A percentile compares a stretch with the other conserved stretches of the same genome.
phyloP scores from a whole-genome alignment of 1,140 invertebrate genomes.

The Leptoteleia sp. region DNA sequence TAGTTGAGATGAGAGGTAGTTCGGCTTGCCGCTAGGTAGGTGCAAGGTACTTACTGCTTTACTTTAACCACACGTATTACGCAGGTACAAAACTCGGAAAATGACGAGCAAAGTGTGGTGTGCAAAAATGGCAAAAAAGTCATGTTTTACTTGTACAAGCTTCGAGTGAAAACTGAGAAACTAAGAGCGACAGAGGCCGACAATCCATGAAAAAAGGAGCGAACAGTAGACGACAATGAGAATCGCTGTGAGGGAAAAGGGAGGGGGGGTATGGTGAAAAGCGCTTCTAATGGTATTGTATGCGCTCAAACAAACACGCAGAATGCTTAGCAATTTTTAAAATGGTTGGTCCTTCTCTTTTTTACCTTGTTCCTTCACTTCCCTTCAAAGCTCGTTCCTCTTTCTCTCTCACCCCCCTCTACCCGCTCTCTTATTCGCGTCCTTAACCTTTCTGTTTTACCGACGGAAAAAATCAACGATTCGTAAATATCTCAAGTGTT shows the following conservation, averaged over 20 bases:
- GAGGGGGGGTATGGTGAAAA: constrained; percentile 64
- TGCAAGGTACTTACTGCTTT: constrained; percentile 61
- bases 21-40: constrained; percentile 44
- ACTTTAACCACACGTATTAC: constrained; percentile 59
- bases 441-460: constrained; percentile 58
- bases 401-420: constrained; percentile 41
- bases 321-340: constrained; percentile 73
- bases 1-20: constrained; percentile 55
- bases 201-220: constrained; percentile 15
- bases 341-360: constrained; percentile 59
- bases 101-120: constrained; percentile 53
- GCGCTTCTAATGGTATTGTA: constrained; percentile 72
- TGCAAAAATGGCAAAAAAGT: constrained; percentile 59
- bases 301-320: constrained; percentile 71
- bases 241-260: constrained; percentile 41
- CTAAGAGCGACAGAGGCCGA: constrained; percentile 17
- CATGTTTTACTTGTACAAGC: constrained; percentile 58
- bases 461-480: constrained; percentile 67
- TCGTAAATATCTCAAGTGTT: constrained; percentile 68
- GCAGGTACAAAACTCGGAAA: constrained; percentile 61
- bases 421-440: no score
- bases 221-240: constrained; percentile 58
- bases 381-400: constrained; percentile 41
- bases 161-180: constrained; percentile 55
- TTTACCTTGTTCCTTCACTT: constrained; percentile 55